Base-by-base conservation (phyloP, 2,797 vertebrate genomes). In the Pseudochirops corinnae region DNA sequence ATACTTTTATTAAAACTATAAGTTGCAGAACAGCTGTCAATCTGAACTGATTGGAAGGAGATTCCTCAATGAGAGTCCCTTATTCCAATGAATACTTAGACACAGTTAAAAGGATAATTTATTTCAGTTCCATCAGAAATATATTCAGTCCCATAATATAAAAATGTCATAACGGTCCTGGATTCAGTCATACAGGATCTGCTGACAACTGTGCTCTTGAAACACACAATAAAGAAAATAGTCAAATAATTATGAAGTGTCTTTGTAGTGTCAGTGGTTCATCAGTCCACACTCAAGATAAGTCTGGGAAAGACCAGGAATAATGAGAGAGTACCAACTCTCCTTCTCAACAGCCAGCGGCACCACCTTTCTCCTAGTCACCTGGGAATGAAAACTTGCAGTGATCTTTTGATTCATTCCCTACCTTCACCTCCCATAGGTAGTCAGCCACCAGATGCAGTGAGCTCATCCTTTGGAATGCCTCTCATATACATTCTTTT, bases 111-210 rank as follows among this genome's bases (percentile, higher is more conserved):
- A 82, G 50, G 46, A 24, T 3, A 50, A 87, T 46, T 46, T 46
- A 50, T 94, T 95, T 94, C 87, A 90, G 9, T 94, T 94, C 95
- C 55, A 90, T 39, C 92, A 90, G 91, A 97, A 95, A 93, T 60
- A 55, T 94, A 96, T 97, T 95, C 26, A 53, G 92, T 57, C 62
- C 92, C 90, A 67, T 92, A 57, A 95, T 53, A 90, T 93, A 67
- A 87, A 57, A 56, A 93, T 90, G 26, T 52, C 4, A 5, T 58
- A 92, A 94, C 74, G 92, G 39, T 50, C 24, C 74, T 87, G 74
- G 21, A 50, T 87, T 50, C 74, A 87, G 39, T 87, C 96, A 90
- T 74, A 55, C 12, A 55, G 90, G 91, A 96, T 60, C 21, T 55
- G 3, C 39, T 50, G 39, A 87, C 91, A 93, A 60, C 33, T 39